These are phyloP conservation scores for Chrysemys picta DNA, from an alignment of 2,113 vertebrate genomes.

Conservation along the genomic window DNA sequence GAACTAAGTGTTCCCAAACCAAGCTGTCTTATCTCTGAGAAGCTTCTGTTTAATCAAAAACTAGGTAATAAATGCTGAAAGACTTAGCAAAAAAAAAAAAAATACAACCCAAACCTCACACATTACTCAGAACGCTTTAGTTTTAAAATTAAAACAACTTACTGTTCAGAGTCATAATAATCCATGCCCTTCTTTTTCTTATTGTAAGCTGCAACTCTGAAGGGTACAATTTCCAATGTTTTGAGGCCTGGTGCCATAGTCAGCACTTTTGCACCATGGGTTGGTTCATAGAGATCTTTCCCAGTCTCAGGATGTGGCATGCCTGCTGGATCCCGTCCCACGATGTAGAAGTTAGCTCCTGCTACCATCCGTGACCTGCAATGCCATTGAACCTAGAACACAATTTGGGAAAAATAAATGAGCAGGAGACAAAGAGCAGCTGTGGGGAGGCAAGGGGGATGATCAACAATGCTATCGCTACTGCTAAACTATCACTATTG, in stretches of 20 bases:
- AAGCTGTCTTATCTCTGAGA: background rate
- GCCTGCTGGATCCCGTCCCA: conserved; percentile 96
- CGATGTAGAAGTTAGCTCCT: conserved; percentile 98
- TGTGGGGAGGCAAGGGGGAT: background rate
- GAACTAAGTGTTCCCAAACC: background rate
- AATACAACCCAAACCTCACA: background rate
- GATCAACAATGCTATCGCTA: background rate
- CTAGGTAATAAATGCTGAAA: background rate
- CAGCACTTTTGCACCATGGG: conserved; percentile 95
- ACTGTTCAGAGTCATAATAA: conserved; percentile 94
- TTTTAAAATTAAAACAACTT: conserved; percentile 75
- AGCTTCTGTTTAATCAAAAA: conserved; percentile 10
- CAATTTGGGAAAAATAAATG: background rate
- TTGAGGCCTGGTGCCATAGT: conserved; percentile 98
- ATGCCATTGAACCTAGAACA: conserved; percentile 96
- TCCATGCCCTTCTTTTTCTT: conserved; percentile 95
- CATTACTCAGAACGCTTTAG: background rate
- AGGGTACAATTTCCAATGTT: conserved; percentile 96
- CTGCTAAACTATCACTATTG: background rate
- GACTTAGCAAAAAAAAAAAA: background rate
- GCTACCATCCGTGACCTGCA: conserved; percentile 97
- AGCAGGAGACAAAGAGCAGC: background rate
- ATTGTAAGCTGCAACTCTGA: conserved; percentile 97
- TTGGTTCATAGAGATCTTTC: conserved; percentile 96
- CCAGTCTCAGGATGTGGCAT: conserved; percentile 96